Conservation (phyloP, 1,140 invertebrate genomes). For the Cardiocondyla obscurior region DNA sequence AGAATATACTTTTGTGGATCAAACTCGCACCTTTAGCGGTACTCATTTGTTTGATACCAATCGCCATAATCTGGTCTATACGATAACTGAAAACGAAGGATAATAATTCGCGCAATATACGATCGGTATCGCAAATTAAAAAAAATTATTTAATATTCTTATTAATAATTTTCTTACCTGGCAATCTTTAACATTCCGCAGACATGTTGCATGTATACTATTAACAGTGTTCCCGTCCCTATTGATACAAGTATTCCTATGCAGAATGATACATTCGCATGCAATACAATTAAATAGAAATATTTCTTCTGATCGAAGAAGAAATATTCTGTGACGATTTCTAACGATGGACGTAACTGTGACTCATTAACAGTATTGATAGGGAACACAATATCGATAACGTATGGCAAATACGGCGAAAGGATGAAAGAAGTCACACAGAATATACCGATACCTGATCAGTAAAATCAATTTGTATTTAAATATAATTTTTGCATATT, state of each 20-base stretch:
- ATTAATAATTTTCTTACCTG: constrained; percentile 9
- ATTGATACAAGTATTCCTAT: background rate
- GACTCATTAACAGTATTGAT: background rate
- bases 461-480: background rate
- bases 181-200: constrained; percentile 33
- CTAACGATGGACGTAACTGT: background rate
- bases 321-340: background rate
- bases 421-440: background rate
- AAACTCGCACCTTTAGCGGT: background rate
- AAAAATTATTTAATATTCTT: too few relatives aligned
- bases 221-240: background rate
- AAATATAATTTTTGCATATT: background rate
- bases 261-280: background rate
- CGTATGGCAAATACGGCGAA: background rate
- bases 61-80: background rate
- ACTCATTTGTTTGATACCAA: background rate
- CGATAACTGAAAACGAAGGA: constrained; percentile 32
- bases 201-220: background rate
- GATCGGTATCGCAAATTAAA: too few relatives aligned
- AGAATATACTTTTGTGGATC: background rate
- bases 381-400: background rate
- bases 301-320: constrained; percentile 9
- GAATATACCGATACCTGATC: background rate
- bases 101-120: too few relatives aligned
- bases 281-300: constrained; percentile 26